Base-by-base conservation (phyloP, 2,797 vertebrate species). In the Huso huso region DNA sequence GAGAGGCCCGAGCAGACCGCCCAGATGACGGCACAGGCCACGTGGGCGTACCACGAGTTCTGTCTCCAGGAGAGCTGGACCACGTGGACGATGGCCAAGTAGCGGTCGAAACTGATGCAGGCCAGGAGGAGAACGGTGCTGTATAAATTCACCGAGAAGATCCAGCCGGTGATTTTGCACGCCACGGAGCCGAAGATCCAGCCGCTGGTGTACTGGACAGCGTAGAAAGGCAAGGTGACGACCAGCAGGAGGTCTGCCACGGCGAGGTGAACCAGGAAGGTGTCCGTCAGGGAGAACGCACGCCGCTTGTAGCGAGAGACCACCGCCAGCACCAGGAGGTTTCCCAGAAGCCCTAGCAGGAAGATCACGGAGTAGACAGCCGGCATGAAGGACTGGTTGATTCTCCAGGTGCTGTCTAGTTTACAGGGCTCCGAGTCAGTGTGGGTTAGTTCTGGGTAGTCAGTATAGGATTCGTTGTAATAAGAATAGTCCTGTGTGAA, bases 71-170 rank as follows among this genome's bases (percentile, higher is more conserved):
- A 76, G 0, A 85, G 77, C 51, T 82, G 82, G 61, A 90, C 72
- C 0, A 87, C 90, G 1, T 89, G 88, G 7, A 92, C 90, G 1
- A 94, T 91, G 65, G 89, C 88, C 71, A 93, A 75, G 79, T 93
- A 94, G 37, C 92, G 85, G 76, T 93, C 91, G 1, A 92, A 83
- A 75, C 91, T 92, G 75, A 94, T 88, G 83, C 89, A 91, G 9
- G 84, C 85, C 68, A 94, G 79, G 76, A 94, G 90, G 4, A 93
- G 86, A 71, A 91, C 83, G n/a, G 89, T 86, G 51, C 90, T 89
- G 79, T 91, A 92, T 66, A 90, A 82, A 77, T 92, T 93, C 61
- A 93, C 70, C 1, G 89, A 88, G 66, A 90, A 89, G 48, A 92
- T 72, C n/a, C 88, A 86, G 5, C 89, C 85, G 0, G 88, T 75